Evolutionary conservation across 2,113 vertebrate species (phyloP), one percentile per base, ranked within the genome.

Genomic region (Tamias sibiricus): DNA sequence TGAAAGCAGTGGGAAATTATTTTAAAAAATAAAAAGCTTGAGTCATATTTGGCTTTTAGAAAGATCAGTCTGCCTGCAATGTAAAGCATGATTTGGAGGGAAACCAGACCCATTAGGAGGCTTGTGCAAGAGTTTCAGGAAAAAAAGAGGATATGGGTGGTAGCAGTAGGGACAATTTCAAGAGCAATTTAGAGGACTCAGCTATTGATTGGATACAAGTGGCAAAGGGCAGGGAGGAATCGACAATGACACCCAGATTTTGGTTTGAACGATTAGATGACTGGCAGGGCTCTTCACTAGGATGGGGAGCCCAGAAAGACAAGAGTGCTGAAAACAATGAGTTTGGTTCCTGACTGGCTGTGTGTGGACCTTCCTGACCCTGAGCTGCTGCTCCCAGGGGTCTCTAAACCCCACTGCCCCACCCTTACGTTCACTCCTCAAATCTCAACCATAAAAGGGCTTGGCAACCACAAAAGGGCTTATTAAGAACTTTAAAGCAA

Each of bases 401-500:
- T 86, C 81, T 86, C 69, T 80, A 52, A 71, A 66, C 62, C 47
- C 20, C 42, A 40, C 37, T 49, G 49, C 37, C 30, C 72, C 83
- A 11, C 20, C 12, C 42, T 72, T 49, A 54, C 12, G 32, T 44
- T 69, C 40, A 75, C 79, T 89, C 44, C 44, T 93, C 57, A 94
- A 91, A 87, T 37, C 57, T 84, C 76, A 90, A 87, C 57, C 44
- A 79, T 86, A 74, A 93, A 81, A 95, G 93, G 30, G 13, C 35
- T 94, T 88, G 88, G 84, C 47, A 90, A 77, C 17, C 82, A 59
- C 76, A 76, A 89, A 83, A 87, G 54, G 40, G 22, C 75, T 95
- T 87, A 93, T 81, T 89, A 95, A 97, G 92, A 97, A 68, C 79
- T 76, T 54, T 87, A 80, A 90, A 92, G 54, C 64, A 93, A 95